phyloP scores from a whole-genome alignment of 2,113 vertebrate genomes.

The Pagrus major region DNA sequence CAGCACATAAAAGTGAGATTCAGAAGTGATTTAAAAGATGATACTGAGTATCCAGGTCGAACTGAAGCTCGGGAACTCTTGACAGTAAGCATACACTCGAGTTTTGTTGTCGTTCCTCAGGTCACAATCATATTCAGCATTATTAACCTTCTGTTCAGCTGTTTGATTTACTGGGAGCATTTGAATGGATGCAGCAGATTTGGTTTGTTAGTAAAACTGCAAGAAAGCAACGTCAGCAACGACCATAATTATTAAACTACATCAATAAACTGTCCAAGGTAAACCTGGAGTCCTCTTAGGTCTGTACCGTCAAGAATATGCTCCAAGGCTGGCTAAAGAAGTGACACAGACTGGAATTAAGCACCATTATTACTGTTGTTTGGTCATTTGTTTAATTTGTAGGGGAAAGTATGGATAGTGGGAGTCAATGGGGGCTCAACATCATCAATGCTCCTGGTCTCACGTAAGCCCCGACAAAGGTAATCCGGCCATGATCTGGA shows the following conservation, averaged over 20 bases:
- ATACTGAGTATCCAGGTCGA: not conserved
- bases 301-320: not conserved
- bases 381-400: not conserved
- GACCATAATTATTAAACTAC: not conserved
- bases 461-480: not conserved
- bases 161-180: not conserved
- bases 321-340: not conserved
- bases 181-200: not conserved
- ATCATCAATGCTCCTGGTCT: too few species aligned
- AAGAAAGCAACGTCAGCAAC: not conserved
- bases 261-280: not conserved
- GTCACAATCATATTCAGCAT: not conserved
- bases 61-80: conserved; percentile 8
- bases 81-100: not conserved
- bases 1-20: conserved; percentile 56
- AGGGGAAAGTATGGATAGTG: not conserved
- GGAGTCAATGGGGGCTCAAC: not conserved
- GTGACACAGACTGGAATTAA: too few species aligned
- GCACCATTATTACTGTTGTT: not conserved
- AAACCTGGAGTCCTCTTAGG: not conserved
- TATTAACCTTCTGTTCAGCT: not conserved
- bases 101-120: too few species aligned
- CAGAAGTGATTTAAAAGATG: conserved; percentile 44
- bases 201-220: not conserved
- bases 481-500: not conserved